Evolutionary conservation across 2,888 invertebrate genomes (phyloP).

Genomic region (Erpobdella octoculata): DNA sequence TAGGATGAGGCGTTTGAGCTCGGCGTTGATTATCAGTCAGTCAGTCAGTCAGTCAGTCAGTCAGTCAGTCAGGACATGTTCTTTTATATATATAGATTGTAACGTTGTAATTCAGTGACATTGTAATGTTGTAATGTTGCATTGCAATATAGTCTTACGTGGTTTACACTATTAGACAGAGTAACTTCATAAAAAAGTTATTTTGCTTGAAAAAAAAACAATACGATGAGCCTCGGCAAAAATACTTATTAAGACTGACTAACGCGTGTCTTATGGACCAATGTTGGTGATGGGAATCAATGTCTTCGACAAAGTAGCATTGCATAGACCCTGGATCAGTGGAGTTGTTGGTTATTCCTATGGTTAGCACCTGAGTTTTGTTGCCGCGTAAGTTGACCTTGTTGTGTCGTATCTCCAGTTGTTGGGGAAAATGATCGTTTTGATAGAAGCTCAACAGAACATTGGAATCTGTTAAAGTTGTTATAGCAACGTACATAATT

Average conservation of each 20-base stretch:
- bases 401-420: not conserved
- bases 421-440: not conserved
- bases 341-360: not conserved
- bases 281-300: constrained; percentile 19
- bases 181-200: no score
- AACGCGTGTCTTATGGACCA: constrained; percentile 13
- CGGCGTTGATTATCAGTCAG: no score
- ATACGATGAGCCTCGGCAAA: not conserved
- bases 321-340: not conserved
- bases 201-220: no score
- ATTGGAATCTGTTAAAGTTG: not conserved
- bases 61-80: no score
- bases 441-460: constrained; percentile 8
- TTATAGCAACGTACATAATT: not conserved
- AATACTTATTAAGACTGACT: not conserved
- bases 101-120: no score
- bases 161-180: not conserved
- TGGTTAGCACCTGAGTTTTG: not conserved
- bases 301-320: constrained; percentile 21
- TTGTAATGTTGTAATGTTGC: not conserved
- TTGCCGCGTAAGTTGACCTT: constrained; percentile 6
- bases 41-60: no score
- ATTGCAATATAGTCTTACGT: not conserved
- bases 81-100: no score
- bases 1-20: no score